Evolutionary conservation across 2,888 invertebrate species (phyloP).

Genomic region (Hartigia nigra): DNA sequence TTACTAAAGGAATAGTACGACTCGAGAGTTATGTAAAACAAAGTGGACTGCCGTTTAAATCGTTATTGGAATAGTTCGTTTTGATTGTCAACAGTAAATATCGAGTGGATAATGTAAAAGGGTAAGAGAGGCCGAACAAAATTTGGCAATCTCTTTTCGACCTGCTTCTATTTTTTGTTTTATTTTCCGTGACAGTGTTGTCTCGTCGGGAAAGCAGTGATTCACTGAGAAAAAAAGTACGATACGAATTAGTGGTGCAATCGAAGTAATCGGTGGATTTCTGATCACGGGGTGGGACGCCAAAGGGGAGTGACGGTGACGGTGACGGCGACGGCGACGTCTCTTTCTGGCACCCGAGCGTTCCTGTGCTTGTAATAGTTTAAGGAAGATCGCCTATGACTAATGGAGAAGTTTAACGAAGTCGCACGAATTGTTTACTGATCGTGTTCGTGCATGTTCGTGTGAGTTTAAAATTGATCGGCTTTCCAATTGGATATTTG

Average conservation of each 20-base stretch:
- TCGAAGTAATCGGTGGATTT: not conserved
- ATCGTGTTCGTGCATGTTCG: not conserved
- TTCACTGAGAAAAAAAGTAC: not conserved
- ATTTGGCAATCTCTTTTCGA: not conserved
- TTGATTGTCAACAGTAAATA: not conserved
- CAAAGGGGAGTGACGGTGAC: not conserved
- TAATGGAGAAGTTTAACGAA: not conserved
- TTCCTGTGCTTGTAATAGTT: not conserved
- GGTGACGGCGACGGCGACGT: not conserved
- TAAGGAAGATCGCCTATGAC: not conserved
- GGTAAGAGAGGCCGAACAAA: not conserved
- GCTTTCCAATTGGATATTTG: not conserved
- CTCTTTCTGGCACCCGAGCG: not conserved
- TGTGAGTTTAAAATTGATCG: not conserved
- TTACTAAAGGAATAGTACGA: not conserved
- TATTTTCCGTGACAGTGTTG: no score
- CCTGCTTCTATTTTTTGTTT: no score
- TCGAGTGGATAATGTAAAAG: not conserved
- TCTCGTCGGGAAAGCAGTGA: not conserved
- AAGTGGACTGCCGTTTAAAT: not conserved
- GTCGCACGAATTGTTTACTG: not conserved
- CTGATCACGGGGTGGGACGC: not conserved
- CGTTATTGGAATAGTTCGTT: not conserved
- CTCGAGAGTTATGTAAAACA: not conserved
- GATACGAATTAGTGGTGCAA: not conserved